Base-by-base conservation (phyloP, 2,797 vertebrate genomes). In the Urophycis tenuis region DNA sequence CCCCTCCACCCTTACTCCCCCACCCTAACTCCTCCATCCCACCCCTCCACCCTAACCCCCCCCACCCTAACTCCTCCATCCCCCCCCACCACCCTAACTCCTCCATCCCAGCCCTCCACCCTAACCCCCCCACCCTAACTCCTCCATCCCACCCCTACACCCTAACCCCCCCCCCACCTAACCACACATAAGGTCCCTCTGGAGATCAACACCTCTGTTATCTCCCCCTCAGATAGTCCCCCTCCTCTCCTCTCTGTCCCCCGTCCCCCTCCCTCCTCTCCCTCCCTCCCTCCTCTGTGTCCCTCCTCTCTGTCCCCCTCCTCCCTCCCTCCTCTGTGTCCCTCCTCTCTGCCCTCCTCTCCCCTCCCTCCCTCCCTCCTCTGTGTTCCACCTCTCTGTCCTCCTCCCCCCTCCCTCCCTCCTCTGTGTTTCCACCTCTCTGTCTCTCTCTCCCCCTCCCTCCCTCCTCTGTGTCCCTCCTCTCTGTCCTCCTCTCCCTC, bases 401-500 rank as follows among this genome's bases (percentile, higher is more conserved):
- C 19, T 22, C n/a, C 34, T 73, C 72, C n/a, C n/a, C n/a, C n/a
- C n/a, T n/a, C n/a, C n/a, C n/a, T n/a, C n/a, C n/a, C n/a, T n/a
- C 87, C 90, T 80, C 73, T 86, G 88, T 88, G 91, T 83, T 77
- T 88, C 83, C 83, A 81, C 89, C 87, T 87, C 84, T 88, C 86
- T 90, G 91, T 90, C n/a, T n/a, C n/a, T 91, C 91, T 92, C 91
- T 90, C 84, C 88, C 77, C 82, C 87, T 89, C 82, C 75, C 80
- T 73, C 64, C 53, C 81, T 86, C 81, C 71, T 81, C 73, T 32
- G 75, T 80, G 80, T 82, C 80, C 79, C 78, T 72, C 35, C 30
- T 71, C 70, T 30, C 35, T 4, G 4, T 36, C 35, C 35, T 36
- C 9, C 70, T 30, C 29, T 35, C 30, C 49, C 30, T 8, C 17